Evolutionary conservation across 2,888 invertebrate species (phyloP), one percentile per base, ranked within the genome.

Genomic region (Allygus modestus): DNA sequence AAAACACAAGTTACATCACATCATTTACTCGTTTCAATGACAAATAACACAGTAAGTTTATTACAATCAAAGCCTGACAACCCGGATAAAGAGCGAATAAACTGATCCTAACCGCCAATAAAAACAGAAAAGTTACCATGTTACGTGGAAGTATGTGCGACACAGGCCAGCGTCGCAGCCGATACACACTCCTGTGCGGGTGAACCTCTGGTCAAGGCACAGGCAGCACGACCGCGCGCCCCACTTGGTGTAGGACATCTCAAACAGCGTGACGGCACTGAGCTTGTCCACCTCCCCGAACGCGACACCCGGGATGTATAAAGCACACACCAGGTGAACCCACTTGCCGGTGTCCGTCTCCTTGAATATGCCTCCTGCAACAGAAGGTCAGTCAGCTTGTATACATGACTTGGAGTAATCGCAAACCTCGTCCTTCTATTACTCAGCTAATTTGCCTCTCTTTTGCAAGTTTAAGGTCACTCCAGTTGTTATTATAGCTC

Each of bases 91-190:
- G n/a, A n/a, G n/a, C n/a, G n/a, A n/a, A n/a, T n/a, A n/a, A n/a
- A n/a, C n/a, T n/a, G n/a, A n/a, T n/a, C n/a, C n/a, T n/a, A n/a
- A n/a, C n/a, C n/a, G n/a, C 37, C 37, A 37, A 9, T 37, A 4
- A 37, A 37, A 9, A 7, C 5, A 37, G 37, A 26, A 5, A 88
- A 86, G 46, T 69, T n/a, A 96, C 96, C 99, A 99, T 15, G 99
- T 99, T 58, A 98, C 98, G 90, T 99, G 99, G 90, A 99, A 99
- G 92, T 96, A 98, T 0, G 96, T 97, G 89, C 97, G 95, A 92
- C 99, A 99, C 94, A 99, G 96, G 33, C 99, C 99, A 12, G 99
- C 99, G 91, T 99, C 99, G 91, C 99, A 99, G 86, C 97, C 96
- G 83, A 99, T 97, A 89, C 97, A 97, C 17, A 99, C 97, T 0